Conservation (phyloP, 2,888 invertebrate species). For the Aleiodes testaceus region DNA sequence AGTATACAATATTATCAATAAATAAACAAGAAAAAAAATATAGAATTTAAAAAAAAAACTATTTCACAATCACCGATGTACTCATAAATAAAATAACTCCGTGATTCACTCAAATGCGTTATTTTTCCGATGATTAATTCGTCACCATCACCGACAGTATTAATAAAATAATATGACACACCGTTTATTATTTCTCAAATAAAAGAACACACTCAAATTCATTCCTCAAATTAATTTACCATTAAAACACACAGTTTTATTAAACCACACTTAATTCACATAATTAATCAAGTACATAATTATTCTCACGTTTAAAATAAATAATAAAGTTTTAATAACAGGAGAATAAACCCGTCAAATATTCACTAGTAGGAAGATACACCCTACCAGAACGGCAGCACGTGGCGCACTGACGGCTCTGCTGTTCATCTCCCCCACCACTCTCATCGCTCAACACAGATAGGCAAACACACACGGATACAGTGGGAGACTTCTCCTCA, state of each 20-base stretch:
- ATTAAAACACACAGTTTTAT: no score
- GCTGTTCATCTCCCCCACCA: conserved; percentile 62
- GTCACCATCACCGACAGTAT: not conserved
- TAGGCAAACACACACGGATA: no score
- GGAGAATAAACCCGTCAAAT: not conserved
- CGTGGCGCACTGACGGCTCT: conserved; percentile 73
- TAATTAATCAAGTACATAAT: not conserved
- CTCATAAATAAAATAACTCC: no score
- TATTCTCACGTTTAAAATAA: not conserved
- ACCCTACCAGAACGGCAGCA: conserved; percentile 71
- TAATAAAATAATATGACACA: no score
- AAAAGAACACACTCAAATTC: no score
- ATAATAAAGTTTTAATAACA: conserved; percentile 10
- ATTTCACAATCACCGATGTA: conserved; percentile 3
- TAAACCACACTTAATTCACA: no score
- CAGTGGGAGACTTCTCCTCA: conserved; percentile 39
- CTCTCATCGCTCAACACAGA: conserved; percentile 16
- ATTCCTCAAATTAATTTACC: no score
- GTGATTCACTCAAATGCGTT: conserved; percentile 11
- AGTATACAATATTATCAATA: not conserved
- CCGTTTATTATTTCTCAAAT: no score
- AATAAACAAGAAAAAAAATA: not conserved
- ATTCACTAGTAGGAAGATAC: conserved; percentile 55
- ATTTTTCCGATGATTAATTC: not conserved
- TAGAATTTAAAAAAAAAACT: not conserved